Base-by-base conservation (phyloP, 2,888 invertebrate genomes). In the Monopis laevigella region DNA sequence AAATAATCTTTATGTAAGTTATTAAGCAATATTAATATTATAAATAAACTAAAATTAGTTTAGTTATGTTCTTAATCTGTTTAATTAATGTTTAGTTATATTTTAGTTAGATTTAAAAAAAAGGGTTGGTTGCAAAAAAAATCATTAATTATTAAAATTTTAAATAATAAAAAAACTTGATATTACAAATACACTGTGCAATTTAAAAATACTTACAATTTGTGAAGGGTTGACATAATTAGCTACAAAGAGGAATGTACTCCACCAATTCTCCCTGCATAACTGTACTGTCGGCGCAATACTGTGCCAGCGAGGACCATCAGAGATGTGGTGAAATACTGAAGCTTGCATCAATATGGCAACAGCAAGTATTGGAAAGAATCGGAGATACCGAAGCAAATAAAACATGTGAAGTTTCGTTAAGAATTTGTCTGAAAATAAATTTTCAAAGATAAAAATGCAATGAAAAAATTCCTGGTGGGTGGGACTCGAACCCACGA, bases 221-320 rank as follows among this genome's bases (percentile, higher is more conserved):
- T 51, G 44, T 3, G 50, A 10, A 8, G 54, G 46, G 34, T 68
- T 66, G 2, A 69, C 62, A 48, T 74, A 82, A 47, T 83, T 84
- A 49, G 83, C 82, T 2, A 82, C 53, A 51, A 82, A 80, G 1
- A 83, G 53, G n/a, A 83, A 39, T 1, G 65, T 56, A 1, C 68
- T 45, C 84, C 84, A 84, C 83, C 83, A 84, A 44, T 67, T 59
- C 1, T 48, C 48, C 8, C 63, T 52, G 49, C 84, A 84, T 49
- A 55, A 55, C 3, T 61, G 57, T 0, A 56, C 43, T 2, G 55
- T 51, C 2, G 18, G 30, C 1, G 58, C 83, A 53, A 82, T 45
- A 59, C 58, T 17, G 59, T 69, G 2, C 56, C 68, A 70, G 36
- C 41, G 48, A 0, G 66, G 65, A 0, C 69, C 69, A 46, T 68